Evolutionary conservation across 2,113 vertebrate species (phyloP).

Genomic region (Felis chaus): DNA sequence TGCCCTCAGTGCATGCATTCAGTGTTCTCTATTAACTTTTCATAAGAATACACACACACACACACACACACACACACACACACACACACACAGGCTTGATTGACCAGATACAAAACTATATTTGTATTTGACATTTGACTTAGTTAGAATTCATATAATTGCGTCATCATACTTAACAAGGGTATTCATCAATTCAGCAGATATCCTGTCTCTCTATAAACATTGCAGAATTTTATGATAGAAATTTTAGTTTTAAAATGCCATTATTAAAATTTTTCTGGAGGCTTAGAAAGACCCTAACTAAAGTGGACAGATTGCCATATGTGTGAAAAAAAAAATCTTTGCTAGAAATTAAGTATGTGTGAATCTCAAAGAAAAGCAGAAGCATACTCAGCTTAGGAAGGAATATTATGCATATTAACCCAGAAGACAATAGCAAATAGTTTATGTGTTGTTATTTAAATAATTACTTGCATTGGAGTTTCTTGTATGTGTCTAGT

Average conservation of each 20-base stretch:
- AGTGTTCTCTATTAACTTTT: background rate
- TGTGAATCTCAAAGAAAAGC: background rate
- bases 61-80: background rate
- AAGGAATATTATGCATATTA: background rate
- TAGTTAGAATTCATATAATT: background rate
- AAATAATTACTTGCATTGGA: background rate
- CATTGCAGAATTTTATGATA: background rate
- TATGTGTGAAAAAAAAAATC: background rate
- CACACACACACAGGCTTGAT: background rate
- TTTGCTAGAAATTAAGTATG: conserved; percentile 12
- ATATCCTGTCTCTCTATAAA: background rate
- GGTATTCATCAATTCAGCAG: background rate
- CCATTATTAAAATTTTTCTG: background rate
- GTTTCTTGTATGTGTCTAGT: background rate
- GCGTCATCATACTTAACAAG: background rate
- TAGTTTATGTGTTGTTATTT: background rate
- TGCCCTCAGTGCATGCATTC: background rate
- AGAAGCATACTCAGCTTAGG: background rate
- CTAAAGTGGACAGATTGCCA: background rate
- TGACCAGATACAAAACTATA: background rate
- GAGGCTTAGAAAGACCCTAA: background rate
- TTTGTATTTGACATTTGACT: background rate
- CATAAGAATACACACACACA: background rate
- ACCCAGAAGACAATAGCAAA: background rate
- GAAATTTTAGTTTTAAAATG: conserved; percentile 12